These are phyloP conservation scores for Zoanthus gigantus DNA, from an alignment of 92 coral and sea anemone species.

Conservation along the genomic window DNA sequence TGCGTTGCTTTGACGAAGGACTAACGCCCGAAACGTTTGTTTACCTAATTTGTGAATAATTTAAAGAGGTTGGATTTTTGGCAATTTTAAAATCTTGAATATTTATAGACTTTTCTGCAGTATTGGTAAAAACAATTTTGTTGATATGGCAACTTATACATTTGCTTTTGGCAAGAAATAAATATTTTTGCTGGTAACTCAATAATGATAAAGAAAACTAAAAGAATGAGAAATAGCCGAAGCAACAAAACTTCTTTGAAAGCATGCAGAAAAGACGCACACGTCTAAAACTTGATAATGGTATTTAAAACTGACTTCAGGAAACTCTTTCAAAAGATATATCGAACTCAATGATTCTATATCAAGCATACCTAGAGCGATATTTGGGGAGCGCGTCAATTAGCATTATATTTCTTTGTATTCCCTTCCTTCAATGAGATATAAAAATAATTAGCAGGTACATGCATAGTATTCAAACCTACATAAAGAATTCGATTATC, in stretches of 20 bases:
- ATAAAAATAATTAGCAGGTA: background rate
- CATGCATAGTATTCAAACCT: background rate
- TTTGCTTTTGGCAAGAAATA: background rate
- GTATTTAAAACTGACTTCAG: background rate
- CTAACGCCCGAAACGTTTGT: no score
- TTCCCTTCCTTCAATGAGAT: background rate
- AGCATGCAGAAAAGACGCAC: no score
- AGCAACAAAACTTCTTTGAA: background rate
- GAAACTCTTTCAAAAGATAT: background rate
- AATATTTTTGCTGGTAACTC: background rate
- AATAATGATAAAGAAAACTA: background rate
- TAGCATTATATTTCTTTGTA: background rate
- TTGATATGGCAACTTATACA: background rate
- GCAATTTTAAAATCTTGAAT: background rate
- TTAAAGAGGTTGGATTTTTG: no score
- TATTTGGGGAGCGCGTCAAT: background rate
- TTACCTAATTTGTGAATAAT: no score
- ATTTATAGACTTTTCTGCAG: background rate
- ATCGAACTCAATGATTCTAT: background rate
- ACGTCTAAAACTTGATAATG: background rate
- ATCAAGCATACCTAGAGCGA: background rate
- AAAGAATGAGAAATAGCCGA: background rate
- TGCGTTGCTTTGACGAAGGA: no score
- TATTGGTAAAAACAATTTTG: background rate
- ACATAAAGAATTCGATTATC: background rate